These are phyloP conservation scores for Perca fluviatilis DNA, from an alignment of 2,113 vertebrate species.

Conservation along the genomic window DNA sequence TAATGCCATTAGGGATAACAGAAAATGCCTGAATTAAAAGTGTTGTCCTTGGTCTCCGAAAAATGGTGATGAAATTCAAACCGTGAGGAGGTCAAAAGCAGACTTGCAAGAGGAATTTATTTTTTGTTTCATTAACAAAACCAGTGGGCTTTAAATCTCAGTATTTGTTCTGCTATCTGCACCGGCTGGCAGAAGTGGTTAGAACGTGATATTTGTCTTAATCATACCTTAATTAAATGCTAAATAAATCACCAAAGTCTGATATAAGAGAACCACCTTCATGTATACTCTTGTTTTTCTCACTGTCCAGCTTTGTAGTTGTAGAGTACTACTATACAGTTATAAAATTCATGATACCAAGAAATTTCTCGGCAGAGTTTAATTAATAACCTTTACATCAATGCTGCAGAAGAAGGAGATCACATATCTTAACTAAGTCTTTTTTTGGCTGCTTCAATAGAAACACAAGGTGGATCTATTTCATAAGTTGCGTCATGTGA, in stretches of 20 bases:
- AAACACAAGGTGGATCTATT: slow-evolving; percentile 98
- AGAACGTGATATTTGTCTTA: background rate
- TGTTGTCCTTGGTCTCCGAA: slow-evolving; percentile 43
- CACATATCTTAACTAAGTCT: background rate
- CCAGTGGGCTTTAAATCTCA: slow-evolving; percentile 33
- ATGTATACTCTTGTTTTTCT: background rate
- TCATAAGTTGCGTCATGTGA: slow-evolving; percentile 97
- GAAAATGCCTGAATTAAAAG: slow-evolving; percentile 55
- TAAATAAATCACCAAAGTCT: slow-evolving; percentile 3
- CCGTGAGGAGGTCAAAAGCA: slow-evolving; percentile 41
- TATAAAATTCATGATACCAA: background rate
- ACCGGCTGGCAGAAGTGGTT: background rate
- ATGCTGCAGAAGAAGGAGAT: background rate
- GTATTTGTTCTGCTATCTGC: slow-evolving; percentile 4
- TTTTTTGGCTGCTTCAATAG: slow-evolving; percentile 74
- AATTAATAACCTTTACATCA: background rate
- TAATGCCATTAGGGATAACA: slow-evolving; percentile 55
- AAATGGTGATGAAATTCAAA: slow-evolving; percentile 49
- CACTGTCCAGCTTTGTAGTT: background rate
- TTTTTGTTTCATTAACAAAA: slow-evolving; percentile 35
- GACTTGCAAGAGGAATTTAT: slow-evolving; percentile 23
- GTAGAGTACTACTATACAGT: background rate
- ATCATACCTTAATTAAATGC: slow-evolving; percentile 7
- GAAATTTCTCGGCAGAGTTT: no score
- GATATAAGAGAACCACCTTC: background rate